Evolutionary conservation across 2,113 vertebrate genomes (phyloP), one percentile per base, ranked within the genome.

Genomic region (Columba livia): DNA sequence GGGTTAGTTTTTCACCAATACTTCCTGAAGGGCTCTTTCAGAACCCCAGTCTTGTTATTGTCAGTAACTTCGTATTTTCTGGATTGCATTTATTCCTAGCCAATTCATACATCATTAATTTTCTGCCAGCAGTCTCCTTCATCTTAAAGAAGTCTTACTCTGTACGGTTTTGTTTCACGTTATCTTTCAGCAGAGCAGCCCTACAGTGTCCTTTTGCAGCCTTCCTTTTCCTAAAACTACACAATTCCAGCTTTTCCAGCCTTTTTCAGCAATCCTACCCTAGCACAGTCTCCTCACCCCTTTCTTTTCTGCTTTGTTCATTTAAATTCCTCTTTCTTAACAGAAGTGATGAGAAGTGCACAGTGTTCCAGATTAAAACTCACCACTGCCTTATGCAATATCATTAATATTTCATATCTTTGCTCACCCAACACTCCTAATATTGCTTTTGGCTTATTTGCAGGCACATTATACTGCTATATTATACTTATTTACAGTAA

Each of bases 331-430:
- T 72, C 12, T 66, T 64, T 78, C 85, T 72, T 66, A 90, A 25
- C 11, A 4, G 31, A 79, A 88, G 71, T 89, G 86, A 74, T 15
- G 31, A 42, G 40, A 80, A 64, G 5, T 51, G 11, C 66, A 38
- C 34, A 24, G 16, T 57, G 69, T 91, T 95, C 48, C 73, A 72
- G 71, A 42, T 31, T 67, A 90, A 69, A 89, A 89, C 77, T 92
- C 73, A 34, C 44, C 3, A 5, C 32, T 92, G 32, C n/a, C 14
- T 48, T 78, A 34, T 0, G 1, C 48, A 53, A 4, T 81, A 7
- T 47, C 36, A 36, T 87, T 36, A 85, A 32, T 91, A 79, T 89
- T 89, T 81, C 44, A 61, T 40, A 7, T 44, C 48, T 74, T 29
- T 20, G 8, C 61, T 81, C 26, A 10, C 61, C 77, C 1, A 1